Base-by-base conservation (phyloP, 1,140 invertebrate genomes). In the Bacillus rossius region DNA sequence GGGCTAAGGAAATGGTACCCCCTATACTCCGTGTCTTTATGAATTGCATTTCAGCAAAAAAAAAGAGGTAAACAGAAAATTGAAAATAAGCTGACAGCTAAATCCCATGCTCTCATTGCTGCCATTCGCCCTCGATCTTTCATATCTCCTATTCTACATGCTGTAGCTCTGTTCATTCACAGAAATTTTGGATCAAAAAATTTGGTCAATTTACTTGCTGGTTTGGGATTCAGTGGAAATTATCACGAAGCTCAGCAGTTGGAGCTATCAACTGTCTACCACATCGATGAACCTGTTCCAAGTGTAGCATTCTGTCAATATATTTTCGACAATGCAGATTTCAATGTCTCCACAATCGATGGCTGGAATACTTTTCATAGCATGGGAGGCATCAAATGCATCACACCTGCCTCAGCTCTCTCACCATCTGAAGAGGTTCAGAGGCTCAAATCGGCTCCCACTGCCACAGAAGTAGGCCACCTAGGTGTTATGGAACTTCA, bases 281-380 rank as follows among this genome's bases (percentile, higher is more conserved):
- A 45, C 5, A 3, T 8, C 5, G 13, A 45, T 7, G 5, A 19
- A 8, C 17, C 23, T 45, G 4, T 45, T 8, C 23, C 43, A 45
- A 19, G 8, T 5, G 43, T 7, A 5, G 10, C 43, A 3, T 45
- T 45, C 23, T 25, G 17, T 20, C 66, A 68, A 62, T 69, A 68
- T 55, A 57, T 66, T 51, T 68, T 65, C 38, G 66, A 69, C 38
- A 68, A 68, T 49, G 67, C 68, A 17, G 66, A 70, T 57, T 57
- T 62, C 48, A 69, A 70, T 60, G 51, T 52, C 7, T 37, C 55
- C 23, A 70, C 67, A 37, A 19, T 69, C 26, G 64, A 67, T 56
- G 66, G 66, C n/a, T 29, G 48, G 16, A 61, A 63, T 43, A 68
- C 69, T 29, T 67, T 70, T 55, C 69, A 70, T 59, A 40, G 22